phyloP scores from a whole-genome alignment of 2,113 vertebrate species.

The Bufo gargarizans region DNA sequence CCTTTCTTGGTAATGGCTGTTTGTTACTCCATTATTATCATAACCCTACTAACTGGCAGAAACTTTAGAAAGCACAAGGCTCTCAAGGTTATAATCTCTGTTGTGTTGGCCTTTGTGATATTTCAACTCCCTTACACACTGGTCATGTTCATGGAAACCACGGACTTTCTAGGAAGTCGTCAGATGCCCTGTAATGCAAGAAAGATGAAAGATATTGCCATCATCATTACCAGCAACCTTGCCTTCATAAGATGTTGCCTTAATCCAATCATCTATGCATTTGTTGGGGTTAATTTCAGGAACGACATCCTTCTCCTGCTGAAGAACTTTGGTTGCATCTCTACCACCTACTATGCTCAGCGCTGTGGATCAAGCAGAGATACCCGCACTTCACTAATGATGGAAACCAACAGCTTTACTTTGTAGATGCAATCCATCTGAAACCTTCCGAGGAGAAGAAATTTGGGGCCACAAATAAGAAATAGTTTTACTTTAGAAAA shows the following conservation, averaged over 20 bases:
- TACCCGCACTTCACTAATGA: not conserved
- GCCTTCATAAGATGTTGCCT: slow-evolving; percentile 89
- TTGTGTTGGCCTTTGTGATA: slow-evolving; percentile 83
- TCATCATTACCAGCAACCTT: slow-evolving; percentile 83
- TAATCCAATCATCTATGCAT: slow-evolving; percentile 89
- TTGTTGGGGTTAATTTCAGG: slow-evolving; percentile 88
- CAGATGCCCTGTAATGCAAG: slow-evolving; percentile 71
- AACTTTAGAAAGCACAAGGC: slow-evolving; percentile 78
- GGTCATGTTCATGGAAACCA: slow-evolving; percentile 77
- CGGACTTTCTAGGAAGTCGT: slow-evolving; percentile 63
- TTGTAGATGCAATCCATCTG: not conserved
- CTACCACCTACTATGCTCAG: fast-evolving
- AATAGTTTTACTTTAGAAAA: no score
- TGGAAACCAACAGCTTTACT: slow-evolving; percentile 40
- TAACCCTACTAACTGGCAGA: slow-evolving; percentile 73
- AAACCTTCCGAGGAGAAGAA: no score
- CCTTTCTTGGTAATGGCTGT: slow-evolving; percentile 82
- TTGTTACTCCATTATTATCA: slow-evolving; percentile 80
- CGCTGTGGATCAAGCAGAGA: not conserved
- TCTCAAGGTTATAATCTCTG: slow-evolving; percentile 80
- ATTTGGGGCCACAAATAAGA: no score
- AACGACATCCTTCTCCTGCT: slow-evolving; percentile 78
- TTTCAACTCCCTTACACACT: slow-evolving; percentile 90
- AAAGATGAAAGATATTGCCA: slow-evolving; percentile 71
- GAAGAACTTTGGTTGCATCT: slow-evolving; percentile 62